Evolutionary conservation across 2,113 vertebrate genomes (phyloP), one percentile per base, ranked within the genome.

Genomic region (Sylvicapra grimmia): DNA sequence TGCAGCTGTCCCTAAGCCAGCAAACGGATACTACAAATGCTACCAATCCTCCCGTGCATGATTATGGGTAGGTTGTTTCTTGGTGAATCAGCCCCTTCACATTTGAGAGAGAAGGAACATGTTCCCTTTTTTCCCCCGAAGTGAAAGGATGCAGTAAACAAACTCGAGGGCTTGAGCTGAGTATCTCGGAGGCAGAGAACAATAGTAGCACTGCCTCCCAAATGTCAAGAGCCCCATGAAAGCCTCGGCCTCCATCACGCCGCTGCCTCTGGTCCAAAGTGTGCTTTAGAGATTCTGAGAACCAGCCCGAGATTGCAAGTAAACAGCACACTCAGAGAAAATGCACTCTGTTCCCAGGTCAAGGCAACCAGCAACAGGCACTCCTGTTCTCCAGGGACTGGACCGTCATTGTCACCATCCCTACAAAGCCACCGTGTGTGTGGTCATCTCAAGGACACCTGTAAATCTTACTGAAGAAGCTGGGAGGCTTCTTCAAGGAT

Each of bases 391-490:
- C 51, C 18, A 3, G n/a, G 44, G 68, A 75, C 5, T 16, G 33
- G 33, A 51, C 2, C 0, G 23, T 36, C 31, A 33, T 0, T 12
- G 18, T 33, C 51, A 2, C 1, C 31, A 14, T 2, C 29, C 36
- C 75, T 0, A 3, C 14, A 61, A 56, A 14, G 54, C 77, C 1
- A 0, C 29, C 23, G 4, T 11, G 21, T 33, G 15, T 7, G 15
- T 16, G 31, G 51, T 29, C 36, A 12, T 51, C 61, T 96, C 85
- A 93, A 72, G 58, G 25, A 5, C n/a, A 86, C 49, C 51, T 4
- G 12, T 7, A 0, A 40, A 1, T n/a, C 86, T 72, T 15, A 1
- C 47, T 3, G 18, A 1, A 1, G 19, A 31, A 29, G 23, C 15
- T 12, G 33, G 47, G 77, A 27, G 2, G 54, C 47, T 59, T n/a